Evolutionary conservation across 2,113 vertebrate species (phyloP).

Genomic region (Epinephelus lanceolatus): DNA sequence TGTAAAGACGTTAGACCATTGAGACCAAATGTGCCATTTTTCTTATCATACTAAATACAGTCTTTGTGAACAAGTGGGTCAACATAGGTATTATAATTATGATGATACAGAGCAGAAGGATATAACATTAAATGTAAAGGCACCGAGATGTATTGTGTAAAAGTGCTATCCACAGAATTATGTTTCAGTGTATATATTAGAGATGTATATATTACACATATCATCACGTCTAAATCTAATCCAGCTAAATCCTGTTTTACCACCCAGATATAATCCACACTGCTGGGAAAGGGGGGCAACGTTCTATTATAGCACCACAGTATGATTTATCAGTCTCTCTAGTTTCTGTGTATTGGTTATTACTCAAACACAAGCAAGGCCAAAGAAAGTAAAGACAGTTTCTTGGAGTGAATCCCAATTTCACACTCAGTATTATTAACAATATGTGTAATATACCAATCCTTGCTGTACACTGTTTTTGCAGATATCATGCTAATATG

Average conservation of each 20-base stretch:
- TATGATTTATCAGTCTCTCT: constrained; percentile 44
- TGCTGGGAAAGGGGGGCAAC: neutral
- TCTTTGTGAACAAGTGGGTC: no score
- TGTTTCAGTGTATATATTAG: neutral
- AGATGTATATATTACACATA: constrained; percentile 6
- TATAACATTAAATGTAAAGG: neutral
- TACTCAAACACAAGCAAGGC: constrained; percentile 24
- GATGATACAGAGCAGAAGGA: neutral
- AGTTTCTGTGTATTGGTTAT: constrained; percentile 11
- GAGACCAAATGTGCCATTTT: no score
- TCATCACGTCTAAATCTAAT: constrained; percentile 23
- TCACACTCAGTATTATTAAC: neutral
- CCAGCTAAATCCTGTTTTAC: constrained; percentile 5
- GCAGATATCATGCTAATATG: no score
- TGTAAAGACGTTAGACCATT: no score
- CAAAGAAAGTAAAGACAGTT: neutral
- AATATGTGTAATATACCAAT: neutral
- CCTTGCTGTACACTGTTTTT: no score
- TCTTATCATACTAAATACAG: no score
- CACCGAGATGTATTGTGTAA: neutral
- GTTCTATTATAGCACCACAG: constrained; percentile 1
- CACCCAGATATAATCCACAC: neutral
- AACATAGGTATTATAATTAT: neutral
- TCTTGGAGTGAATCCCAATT: neutral
- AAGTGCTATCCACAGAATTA: neutral